phyloP scores from a whole-genome alignment of 2,113 vertebrate species.

The Mixornis gularis region DNA sequence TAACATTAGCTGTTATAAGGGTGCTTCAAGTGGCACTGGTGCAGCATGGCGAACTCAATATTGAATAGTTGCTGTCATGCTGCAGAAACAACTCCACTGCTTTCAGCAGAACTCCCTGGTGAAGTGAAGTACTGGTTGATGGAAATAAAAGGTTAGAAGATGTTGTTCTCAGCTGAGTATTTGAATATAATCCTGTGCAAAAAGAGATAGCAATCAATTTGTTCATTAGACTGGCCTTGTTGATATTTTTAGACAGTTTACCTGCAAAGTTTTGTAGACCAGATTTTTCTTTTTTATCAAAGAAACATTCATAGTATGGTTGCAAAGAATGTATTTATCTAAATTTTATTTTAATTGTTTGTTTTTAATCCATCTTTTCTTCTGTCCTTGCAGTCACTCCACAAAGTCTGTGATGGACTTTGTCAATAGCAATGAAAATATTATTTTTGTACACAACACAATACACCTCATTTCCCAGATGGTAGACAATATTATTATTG shows the following conservation, averaged over 20 bases:
- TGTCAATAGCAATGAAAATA: constrained; percentile 99
- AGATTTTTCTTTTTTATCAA: background rate
- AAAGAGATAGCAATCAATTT: background rate
- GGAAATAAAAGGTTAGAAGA: background rate
- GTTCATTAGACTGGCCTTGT: background rate
- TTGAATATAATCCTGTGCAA: background rate
- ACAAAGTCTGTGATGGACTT: constrained; percentile 99
- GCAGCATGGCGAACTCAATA: background rate
- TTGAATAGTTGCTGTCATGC: background rate
- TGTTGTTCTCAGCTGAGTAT: background rate
- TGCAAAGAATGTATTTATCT: background rate
- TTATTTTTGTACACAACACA: constrained; percentile 99
- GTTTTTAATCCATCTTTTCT: constrained; percentile 5
- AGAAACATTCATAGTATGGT: background rate
- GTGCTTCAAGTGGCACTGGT: background rate
- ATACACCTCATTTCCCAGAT: constrained; percentile 99
- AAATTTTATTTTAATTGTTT: background rate
- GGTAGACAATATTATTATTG: constrained; percentile 99
- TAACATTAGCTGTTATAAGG: background rate
- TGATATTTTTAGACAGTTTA: background rate
- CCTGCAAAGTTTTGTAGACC: background rate
- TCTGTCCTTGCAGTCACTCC: constrained; percentile 84
- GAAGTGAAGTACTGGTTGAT: background rate
- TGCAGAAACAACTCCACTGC: background rate
- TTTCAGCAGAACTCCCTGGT: background rate